Conservation (phyloP, 1,140 invertebrate genomes). For the Drosophila ironensis region DNA sequence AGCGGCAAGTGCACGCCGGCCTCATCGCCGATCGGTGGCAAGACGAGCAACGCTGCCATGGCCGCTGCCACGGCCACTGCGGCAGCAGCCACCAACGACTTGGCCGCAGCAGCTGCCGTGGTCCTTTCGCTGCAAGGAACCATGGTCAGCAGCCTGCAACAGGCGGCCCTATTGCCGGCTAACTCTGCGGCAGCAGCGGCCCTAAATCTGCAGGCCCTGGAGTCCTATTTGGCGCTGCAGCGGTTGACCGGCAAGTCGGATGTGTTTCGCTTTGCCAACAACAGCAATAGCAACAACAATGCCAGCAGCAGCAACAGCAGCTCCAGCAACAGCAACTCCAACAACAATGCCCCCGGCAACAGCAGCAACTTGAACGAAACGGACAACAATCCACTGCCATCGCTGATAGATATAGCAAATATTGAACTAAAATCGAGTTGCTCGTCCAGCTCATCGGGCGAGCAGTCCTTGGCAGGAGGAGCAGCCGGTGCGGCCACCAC, state of each 20-base stretch:
- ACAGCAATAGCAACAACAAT: constrained; percentile 44
- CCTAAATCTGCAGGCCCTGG: constrained; percentile 90
- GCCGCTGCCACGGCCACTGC: constrained; percentile 63
- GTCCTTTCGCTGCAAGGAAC: constrained; percentile 90
- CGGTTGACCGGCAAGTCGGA: constrained; percentile 84
- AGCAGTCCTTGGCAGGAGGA: not conserved
- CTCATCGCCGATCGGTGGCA: constrained; percentile 12
- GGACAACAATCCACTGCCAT: constrained; percentile 38
- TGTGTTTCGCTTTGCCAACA: constrained; percentile 63
- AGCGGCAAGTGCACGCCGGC: not conserved
- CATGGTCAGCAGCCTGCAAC: constrained; percentile 89
- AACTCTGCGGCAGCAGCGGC: constrained; percentile 90
- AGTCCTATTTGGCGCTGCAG: constrained; percentile 91
- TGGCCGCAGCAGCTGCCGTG: constrained; percentile 83
- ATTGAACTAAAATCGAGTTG: constrained; percentile 82
- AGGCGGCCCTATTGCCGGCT: constrained; percentile 88
- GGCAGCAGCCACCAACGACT: constrained; percentile 70
- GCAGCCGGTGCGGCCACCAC: constrained; percentile 5
- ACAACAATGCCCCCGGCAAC: constrained; percentile 18
- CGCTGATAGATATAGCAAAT: constrained; percentile 65
- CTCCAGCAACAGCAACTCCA: constrained; percentile 16
- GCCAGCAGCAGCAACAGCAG: constrained; percentile 38
- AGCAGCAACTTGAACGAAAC: constrained; percentile 33
- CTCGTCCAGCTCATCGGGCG: constrained; percentile 82
- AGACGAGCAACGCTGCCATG: constrained; percentile 56